Evolutionary conservation across 2,888 invertebrate genomes (phyloP).

Genomic region (Hyalella azteca): DNA sequence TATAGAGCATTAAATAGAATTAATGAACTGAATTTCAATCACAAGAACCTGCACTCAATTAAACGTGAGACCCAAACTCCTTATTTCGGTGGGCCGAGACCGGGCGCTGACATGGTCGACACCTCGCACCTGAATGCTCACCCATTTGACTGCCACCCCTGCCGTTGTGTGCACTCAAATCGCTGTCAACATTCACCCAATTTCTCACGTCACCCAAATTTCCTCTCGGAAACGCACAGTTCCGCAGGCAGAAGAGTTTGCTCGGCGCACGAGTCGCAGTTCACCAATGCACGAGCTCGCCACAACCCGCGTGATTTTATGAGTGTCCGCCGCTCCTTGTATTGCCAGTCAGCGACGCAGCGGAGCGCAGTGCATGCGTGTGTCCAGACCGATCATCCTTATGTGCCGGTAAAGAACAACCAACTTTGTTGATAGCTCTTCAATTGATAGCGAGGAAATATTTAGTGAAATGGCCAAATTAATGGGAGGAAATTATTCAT

Average conservation of each 20-base stretch:
- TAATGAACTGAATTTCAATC: too few relatives aligned
- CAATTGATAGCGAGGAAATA: too few relatives aligned
- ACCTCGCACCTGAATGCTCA: neutral
- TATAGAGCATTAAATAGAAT: too few relatives aligned
- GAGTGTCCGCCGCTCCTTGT: neutral
- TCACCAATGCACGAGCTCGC: neutral
- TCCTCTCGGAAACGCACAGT: slow-evolving; percentile 7
- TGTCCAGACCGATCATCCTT: slow-evolving; percentile 30
- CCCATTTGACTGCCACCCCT: neutral
- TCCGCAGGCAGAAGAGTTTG: slow-evolving; percentile 22
- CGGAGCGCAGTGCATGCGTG: neutral
- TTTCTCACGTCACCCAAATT: neutral
- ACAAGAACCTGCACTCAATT: too few relatives aligned
- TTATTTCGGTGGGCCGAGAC: too few relatives aligned
- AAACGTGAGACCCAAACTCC: too few relatives aligned
- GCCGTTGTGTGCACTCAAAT: neutral
- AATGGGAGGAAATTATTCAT: neutral
- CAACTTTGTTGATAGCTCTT: too few relatives aligned
- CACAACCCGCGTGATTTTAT: neutral
- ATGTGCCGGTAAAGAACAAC: slow-evolving; percentile 28
- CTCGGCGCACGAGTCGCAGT: neutral
- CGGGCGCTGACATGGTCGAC: too few relatives aligned
- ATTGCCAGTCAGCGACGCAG: neutral
- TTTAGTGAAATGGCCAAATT: too few relatives aligned
- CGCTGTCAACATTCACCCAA: neutral